Base-by-base conservation (phyloP, 2,113 vertebrate genomes). In the Labrus mixtus region DNA sequence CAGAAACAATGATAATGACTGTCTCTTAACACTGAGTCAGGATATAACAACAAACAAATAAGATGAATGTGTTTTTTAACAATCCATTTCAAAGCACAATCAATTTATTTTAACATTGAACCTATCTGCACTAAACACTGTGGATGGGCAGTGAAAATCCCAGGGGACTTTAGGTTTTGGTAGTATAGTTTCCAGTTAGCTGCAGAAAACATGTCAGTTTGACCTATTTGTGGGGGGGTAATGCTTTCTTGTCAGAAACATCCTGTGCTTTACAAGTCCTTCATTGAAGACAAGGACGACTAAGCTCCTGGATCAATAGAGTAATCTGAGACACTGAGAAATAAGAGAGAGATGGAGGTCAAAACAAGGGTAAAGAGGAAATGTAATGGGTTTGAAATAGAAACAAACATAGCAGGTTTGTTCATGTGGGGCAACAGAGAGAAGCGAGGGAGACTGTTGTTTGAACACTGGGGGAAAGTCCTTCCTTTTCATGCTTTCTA, bases 401-500 rank as follows among this genome's bases (percentile, higher is more conserved):
- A 68, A 65, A 76, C 19, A 51, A 60, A 73, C 70, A 74, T 11
- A 37, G 41, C 22, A 11, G 68, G 73, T 33, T 6, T 33, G 29
- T 33, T 33, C 29, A 33, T 6, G 19, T 36, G 61, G 79, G 68
- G 71, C 73, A 19, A 17, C 22, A 36, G n/a, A 65, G 50, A 39
- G 66, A 74, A 29, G 61, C 8, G 22, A 76, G 56, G 61, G 6
- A 68, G 55, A 67, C 64, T 45, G 54, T 29, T 33, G 62, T 55
- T 56, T 61, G 60, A 86, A 74, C 87, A 86, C 83, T 10, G 10
- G 73, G 72, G 81, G 45, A 58, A 84, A 73, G 62, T 75, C 68
- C 69, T 80, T 89, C 83, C 75, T 36, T 84, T 84, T 84, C 67
- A 70, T 82, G 78, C 78, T 58, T 39, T 84, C 45, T 72, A 83